Percentiles rank a stretch among this genome's conserved stretches.
Conservation (phyloP, 2,888 invertebrate genomes). For the Lathronympha strigana region DNA sequence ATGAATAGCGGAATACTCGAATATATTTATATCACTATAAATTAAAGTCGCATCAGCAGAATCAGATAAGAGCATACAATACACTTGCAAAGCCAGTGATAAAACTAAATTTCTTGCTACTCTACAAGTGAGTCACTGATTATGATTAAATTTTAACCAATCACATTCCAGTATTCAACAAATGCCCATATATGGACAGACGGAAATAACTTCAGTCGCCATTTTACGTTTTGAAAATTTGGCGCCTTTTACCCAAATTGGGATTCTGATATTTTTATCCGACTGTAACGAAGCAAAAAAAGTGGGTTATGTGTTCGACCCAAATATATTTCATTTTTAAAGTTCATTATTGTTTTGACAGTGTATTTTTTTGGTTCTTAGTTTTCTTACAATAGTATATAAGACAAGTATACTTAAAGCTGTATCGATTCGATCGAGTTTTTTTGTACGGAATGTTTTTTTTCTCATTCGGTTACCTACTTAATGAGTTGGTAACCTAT, state of each 20-base stretch:
- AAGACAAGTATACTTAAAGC: no score
- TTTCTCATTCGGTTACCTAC: no score
- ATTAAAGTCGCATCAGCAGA: slow-evolving; percentile 54
- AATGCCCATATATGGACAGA: slow-evolving; percentile 87
- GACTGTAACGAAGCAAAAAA: no score
- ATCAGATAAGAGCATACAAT: slow-evolving; percentile 60
- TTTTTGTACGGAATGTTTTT: no score
- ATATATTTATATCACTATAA: slow-evolving; percentile 46
- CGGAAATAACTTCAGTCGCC: slow-evolving; percentile 65
- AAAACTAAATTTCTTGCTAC: slow-evolving; percentile 60
- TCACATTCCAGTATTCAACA: slow-evolving; percentile 80
- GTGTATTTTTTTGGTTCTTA: background rate
- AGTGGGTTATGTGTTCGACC: no score
- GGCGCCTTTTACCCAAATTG: slow-evolving; percentile 50
- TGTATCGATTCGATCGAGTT: no score
- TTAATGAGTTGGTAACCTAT: no score
- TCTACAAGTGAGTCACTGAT: slow-evolving; percentile 72
- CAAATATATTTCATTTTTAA: no score
- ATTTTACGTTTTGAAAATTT: slow-evolving; percentile 59
- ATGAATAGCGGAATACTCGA: slow-evolving; percentile 27
- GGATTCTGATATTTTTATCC: background rate
- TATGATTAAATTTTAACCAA: slow-evolving; percentile 77
- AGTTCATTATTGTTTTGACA: background rate
- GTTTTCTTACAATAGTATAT: no score
- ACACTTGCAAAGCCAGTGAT: slow-evolving; percentile 51